A percentile compares a stretch with the other conserved stretches of the same genome.
These are phyloP conservation scores for Peromyscus aztecus DNA, from an alignment of 2,797 vertebrate genomes.

Conservation along the genomic window DNA sequence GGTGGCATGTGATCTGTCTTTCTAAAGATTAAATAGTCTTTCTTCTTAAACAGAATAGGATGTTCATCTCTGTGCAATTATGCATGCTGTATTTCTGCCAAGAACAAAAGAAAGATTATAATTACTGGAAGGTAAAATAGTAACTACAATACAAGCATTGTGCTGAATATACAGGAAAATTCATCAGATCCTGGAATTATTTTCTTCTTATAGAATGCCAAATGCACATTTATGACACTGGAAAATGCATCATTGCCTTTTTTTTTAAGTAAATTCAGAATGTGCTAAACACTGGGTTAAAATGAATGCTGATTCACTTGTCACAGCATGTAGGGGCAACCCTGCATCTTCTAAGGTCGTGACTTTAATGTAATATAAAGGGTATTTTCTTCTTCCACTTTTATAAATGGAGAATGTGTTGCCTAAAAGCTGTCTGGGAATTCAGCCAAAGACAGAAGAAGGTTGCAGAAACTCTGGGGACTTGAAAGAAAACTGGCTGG, in stretches of 20 bases:
- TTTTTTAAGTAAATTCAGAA: slow-evolving; percentile 38
- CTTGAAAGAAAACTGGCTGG: slow-evolving; percentile 72
- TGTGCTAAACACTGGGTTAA: slow-evolving; percentile 44
- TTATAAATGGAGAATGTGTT: slow-evolving; percentile 71
- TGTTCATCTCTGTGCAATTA: slow-evolving; percentile 30
- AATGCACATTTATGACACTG: not conserved
- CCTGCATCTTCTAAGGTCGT: slow-evolving; percentile 47
- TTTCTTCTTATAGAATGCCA: slow-evolving; percentile 54
- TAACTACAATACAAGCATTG: slow-evolving; percentile 62
- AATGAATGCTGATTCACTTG: slow-evolving; percentile 45
- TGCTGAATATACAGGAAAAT: slow-evolving; percentile 7
- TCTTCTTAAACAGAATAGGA: not conserved
- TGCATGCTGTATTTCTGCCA: slow-evolving; percentile 54
- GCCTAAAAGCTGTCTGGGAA: slow-evolving; percentile 72
- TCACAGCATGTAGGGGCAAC: not conserved
- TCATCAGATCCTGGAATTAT: slow-evolving; percentile 46
- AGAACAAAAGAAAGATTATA: slow-evolving; percentile 55
- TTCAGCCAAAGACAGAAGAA: slow-evolving; percentile 77
- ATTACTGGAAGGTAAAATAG: slow-evolving; percentile 58
- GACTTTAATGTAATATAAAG: slow-evolving; percentile 48
- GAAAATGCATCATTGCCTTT: not conserved
- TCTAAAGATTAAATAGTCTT: too few species aligned
- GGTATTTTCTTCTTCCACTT: not conserved
- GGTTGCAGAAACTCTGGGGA: slow-evolving; percentile 65
- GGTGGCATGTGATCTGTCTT: too few species aligned